Percentiles rank a stretch among this genome's conserved stretches.
Evolutionary conservation across 2,888 invertebrate species (phyloP).

Genomic region (Odontocolon sp.): DNA sequence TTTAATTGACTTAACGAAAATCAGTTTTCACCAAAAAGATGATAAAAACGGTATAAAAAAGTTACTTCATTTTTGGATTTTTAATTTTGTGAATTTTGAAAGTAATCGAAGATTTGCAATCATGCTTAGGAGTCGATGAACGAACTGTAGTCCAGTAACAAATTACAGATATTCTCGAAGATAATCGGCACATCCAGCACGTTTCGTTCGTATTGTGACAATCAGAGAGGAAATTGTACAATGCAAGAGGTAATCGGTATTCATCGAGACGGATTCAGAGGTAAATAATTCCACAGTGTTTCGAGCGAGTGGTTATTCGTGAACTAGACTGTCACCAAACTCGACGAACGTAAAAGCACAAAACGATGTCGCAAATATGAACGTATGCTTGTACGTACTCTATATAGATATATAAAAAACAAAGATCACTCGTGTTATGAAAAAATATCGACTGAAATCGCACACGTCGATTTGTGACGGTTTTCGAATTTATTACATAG

Average conservation of each 20-base stretch:
- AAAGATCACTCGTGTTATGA: slow-evolving; percentile 23
- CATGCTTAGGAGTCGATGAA: too few relatives aligned
- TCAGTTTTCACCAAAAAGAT: too few relatives aligned
- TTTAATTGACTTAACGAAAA: too few relatives aligned
- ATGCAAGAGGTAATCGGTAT: neutral
- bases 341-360: neutral
- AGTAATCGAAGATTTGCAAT: too few relatives aligned
- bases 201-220: neutral
- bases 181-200: slow-evolving; percentile 1
- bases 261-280: neutral
- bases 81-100: too few relatives aligned
- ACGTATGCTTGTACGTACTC: slow-evolving; percentile 34
- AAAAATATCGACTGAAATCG: slow-evolving; percentile 27
- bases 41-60: too few relatives aligned
- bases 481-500: slow-evolving; percentile 20
- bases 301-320: neutral
- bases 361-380: slow-evolving; percentile 8
- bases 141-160: too few relatives aligned
- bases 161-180: slow-evolving; percentile 22
- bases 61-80: too few relatives aligned
- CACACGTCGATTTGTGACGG: slow-evolving; percentile 16
- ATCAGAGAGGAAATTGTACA: neutral
- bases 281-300: neutral
- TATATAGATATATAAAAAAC: slow-evolving; percentile 7
- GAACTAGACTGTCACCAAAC: neutral